A percentile compares a stretch with the other conserved stretches of the same genome.
Conservation (phyloP, 2,888 invertebrate species). For the Brachypalpus laphriformis region DNA sequence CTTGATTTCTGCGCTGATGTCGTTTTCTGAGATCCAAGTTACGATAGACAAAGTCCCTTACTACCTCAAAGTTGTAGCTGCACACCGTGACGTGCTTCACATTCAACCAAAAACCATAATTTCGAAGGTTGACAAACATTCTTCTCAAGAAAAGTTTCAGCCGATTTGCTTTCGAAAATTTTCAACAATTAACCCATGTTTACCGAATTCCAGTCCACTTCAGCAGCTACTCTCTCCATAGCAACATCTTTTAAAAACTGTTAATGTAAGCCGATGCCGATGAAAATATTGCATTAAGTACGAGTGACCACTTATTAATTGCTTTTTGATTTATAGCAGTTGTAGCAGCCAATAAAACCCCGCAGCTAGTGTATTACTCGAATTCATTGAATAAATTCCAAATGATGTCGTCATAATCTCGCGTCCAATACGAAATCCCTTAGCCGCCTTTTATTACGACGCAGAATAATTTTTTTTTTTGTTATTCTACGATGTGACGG, state of each 20-base stretch:
- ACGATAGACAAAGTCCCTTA: too few species aligned
- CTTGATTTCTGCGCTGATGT: too few species aligned
- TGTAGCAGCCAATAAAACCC: background rate
- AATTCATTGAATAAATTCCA: constrained; percentile 28
- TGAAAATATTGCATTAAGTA: too few species aligned
- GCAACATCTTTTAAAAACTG: background rate
- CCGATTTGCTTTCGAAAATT: background rate
- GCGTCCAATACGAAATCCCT: constrained; percentile 13
- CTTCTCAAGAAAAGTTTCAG: background rate
- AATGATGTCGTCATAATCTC: constrained; percentile 43
- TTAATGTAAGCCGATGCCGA: background rate
- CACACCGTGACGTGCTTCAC: too few species aligned
- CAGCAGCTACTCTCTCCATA: too few species aligned
- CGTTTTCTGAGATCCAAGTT: too few species aligned
- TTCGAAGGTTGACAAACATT: background rate
- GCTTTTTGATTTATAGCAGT: background rate
- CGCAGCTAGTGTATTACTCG: background rate
- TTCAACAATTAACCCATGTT: background rate
- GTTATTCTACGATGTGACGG: constrained; percentile 6
- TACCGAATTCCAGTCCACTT: background rate
- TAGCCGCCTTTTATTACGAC: constrained; percentile 35
- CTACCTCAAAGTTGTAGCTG: too few species aligned
- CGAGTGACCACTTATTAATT: background rate
- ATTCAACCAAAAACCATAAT: too few species aligned
- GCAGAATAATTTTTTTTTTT: background rate